phyloP scores from a whole-genome alignment of 2,113 vertebrate species.

The Actinemys pallida region DNA sequence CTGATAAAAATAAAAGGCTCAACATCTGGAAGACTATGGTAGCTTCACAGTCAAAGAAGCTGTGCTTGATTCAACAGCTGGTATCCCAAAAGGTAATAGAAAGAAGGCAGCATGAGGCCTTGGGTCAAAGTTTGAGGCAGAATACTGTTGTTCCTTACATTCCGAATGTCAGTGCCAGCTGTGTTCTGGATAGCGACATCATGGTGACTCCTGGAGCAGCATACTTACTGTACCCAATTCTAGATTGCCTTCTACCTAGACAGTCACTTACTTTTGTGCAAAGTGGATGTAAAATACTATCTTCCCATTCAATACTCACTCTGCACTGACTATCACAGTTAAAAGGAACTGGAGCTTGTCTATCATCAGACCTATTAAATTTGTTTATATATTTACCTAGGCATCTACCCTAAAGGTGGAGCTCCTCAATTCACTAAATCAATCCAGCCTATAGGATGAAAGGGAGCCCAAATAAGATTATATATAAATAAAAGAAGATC shows the following conservation, averaged over 20 bases:
- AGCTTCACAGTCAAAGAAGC: fast-evolving
- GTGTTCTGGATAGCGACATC: neutral
- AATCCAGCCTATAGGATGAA: neutral
- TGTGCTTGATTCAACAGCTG: fast-evolving
- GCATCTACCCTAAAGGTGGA: neutral
- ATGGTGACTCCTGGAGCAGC: neutral
- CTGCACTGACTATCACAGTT: neutral
- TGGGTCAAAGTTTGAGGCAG: neutral
- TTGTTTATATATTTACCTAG: neutral
- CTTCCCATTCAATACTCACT: neutral
- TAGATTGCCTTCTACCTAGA: neutral
- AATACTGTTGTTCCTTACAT: neutral
- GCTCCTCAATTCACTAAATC: neutral
- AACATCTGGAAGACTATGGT: fast-evolving
- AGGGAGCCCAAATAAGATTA: neutral
- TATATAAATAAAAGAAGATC: neutral
- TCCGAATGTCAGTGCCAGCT: neutral
- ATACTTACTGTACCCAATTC: neutral
- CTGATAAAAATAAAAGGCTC: neutral
- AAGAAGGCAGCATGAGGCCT: neutral
- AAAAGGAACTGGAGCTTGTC: neutral
- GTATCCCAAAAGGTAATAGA: neutral
- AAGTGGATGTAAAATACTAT: neutral
- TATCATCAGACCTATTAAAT: neutral
- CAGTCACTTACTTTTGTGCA: neutral